A percentile compares a stretch with the other conserved stretches of the same genome.
phyloP scores from a whole-genome alignment of 1,140 invertebrate species.

The Cotesia glomerata region DNA sequence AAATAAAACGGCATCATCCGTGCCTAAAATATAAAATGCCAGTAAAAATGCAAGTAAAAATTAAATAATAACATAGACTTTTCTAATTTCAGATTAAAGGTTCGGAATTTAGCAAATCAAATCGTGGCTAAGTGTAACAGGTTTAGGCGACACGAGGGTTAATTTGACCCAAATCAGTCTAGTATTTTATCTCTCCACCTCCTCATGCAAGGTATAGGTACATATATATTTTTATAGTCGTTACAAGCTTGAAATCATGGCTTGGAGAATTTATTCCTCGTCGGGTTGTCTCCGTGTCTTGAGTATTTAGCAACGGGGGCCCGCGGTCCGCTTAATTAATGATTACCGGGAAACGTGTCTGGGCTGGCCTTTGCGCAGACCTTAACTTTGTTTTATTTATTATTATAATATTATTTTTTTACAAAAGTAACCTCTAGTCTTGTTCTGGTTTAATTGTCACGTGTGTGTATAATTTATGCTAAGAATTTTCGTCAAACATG shows the following conservation, averaged over 20 bases:
- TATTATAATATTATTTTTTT: too few species aligned
- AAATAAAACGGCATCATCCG: too few species aligned
- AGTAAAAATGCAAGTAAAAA: too few species aligned
- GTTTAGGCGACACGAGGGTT: too few species aligned
- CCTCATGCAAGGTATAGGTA: background rate
- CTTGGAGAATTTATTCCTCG: constrained; percentile 36
- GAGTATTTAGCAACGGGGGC: constrained; percentile 45
- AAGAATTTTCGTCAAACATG: constrained; percentile 12
- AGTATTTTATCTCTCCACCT: background rate
- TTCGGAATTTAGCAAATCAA: too few species aligned
- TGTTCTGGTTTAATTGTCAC: constrained; percentile 3
- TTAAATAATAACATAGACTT: too few species aligned
- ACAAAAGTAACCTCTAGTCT: background rate
- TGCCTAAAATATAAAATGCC: too few species aligned
- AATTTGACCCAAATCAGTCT: too few species aligned
- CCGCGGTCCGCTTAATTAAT: constrained; percentile 59
- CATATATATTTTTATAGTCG: background rate
- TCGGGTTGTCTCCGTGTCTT: constrained; percentile 40
- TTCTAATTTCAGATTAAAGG: too few species aligned
- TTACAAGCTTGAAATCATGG: constrained; percentile 5
- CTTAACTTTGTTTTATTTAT: background rate
- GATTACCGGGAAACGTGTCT: constrained; percentile 61
- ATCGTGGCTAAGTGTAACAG: too few species aligned
- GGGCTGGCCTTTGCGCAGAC: constrained; percentile 30
- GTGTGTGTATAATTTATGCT: background rate